A percentile compares a stretch with the other conserved stretches of the same genome.
Evolutionary conservation across 2,797 vertebrate species (phyloP).

Genomic region (Hippopotamyrus pictus): DNA sequence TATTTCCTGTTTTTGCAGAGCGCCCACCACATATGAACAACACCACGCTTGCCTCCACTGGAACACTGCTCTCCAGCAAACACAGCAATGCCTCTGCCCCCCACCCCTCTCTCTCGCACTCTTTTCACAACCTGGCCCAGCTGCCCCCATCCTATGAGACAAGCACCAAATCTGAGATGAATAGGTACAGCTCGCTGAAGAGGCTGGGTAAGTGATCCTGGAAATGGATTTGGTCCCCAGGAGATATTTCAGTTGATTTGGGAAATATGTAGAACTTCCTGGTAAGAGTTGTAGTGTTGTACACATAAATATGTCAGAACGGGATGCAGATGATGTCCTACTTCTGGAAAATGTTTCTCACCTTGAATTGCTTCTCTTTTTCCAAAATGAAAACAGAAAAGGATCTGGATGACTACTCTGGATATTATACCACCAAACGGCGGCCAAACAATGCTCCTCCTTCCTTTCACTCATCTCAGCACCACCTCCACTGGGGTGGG

Average conservation of each 20-base stretch:
- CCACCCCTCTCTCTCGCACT: slow-evolving; percentile 71
- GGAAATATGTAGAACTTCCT: background rate
- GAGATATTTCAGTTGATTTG: background rate
- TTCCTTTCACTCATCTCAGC: slow-evolving; percentile 66
- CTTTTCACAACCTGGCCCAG: slow-evolving; percentile 85
- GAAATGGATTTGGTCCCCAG: background rate
- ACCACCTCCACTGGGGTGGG: slow-evolving; percentile 60
- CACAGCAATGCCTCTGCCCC: slow-evolving; percentile 48
- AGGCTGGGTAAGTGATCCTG: slow-evolving; percentile 67
- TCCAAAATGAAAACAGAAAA: slow-evolving; percentile 59
- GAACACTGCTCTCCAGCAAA: slow-evolving; percentile 58
- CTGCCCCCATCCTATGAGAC: slow-evolving; percentile 78
- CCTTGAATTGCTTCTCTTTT: background rate
- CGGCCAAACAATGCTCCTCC: slow-evolving; percentile 50
- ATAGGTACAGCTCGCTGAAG: slow-evolving; percentile 81
- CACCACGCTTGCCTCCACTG: slow-evolving; percentile 61
- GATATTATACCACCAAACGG: slow-evolving; percentile 53
- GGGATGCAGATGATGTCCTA: background rate
- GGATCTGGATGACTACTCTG: slow-evolving; percentile 76
- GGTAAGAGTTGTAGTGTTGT: background rate
- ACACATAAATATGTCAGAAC: slow-evolving; percentile 25
- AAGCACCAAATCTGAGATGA: slow-evolving; percentile 71
- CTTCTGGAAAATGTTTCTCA: background rate
- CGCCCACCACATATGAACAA: slow-evolving; percentile 63
- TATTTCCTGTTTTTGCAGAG: slow-evolving; percentile 43